Conservation (phyloP, 2,888 invertebrate species). For the Amphipoea oculea region DNA sequence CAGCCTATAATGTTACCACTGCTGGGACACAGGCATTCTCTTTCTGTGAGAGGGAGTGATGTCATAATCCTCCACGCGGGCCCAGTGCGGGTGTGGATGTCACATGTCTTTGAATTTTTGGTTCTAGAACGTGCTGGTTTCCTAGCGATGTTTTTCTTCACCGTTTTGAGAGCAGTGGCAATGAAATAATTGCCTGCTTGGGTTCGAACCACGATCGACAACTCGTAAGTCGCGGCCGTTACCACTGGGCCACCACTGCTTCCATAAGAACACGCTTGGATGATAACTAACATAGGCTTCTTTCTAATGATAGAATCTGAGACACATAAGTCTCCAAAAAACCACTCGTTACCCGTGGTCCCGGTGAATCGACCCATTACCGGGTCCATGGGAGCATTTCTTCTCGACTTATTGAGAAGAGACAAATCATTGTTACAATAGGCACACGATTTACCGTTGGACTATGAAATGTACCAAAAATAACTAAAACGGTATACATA, state of each 20-base stretch:
- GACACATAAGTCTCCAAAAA: background rate
- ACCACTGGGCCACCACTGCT: background rate
- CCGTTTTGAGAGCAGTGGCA: too few species aligned
- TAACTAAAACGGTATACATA: conserved; percentile 27
- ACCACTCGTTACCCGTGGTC: too few species aligned
- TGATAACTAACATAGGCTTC: background rate
- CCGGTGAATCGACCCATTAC: too few species aligned
- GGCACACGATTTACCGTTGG: background rate
- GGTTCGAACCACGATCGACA: background rate
- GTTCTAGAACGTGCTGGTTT: too few species aligned
- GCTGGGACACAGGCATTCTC: background rate
- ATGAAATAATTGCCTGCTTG: too few species aligned
- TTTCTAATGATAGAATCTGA: background rate
- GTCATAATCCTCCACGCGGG: background rate
- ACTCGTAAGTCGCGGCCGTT: too few species aligned
- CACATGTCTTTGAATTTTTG: background rate
- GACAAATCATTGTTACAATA: background rate
- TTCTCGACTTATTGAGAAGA: conserved; percentile 1
- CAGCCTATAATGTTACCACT: background rate
- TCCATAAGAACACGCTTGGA: background rate
- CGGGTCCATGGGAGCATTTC: too few species aligned
- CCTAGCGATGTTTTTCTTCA: too few species aligned
- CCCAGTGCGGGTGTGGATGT: background rate
- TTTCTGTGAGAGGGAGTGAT: background rate
- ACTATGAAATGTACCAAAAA: conserved; percentile 27